Evolutionary conservation across 2,797 vertebrate species (phyloP).

Genomic region (Xiphorhynchus erythropygius): DNA sequence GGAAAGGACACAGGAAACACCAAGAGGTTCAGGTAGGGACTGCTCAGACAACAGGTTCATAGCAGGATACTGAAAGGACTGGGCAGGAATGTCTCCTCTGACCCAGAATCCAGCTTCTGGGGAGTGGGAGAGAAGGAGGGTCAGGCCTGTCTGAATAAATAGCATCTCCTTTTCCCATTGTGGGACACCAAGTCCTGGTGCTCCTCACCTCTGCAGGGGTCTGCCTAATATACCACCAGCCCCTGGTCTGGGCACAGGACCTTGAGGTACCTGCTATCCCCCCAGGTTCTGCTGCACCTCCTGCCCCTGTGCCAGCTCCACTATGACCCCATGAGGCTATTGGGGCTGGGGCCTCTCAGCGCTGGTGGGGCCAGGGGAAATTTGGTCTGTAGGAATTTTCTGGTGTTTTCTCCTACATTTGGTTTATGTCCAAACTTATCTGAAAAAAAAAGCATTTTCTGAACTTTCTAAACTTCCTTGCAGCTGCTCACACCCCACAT

Average conservation of each 20-base stretch:
- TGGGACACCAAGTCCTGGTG: not conserved
- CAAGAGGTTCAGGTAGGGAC: not conserved
- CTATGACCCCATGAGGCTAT: accelerated
- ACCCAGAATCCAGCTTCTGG: not conserved
- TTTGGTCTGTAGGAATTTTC: not conserved
- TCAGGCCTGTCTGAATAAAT: not conserved
- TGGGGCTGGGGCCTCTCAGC: not conserved
- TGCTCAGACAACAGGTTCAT: not conserved
- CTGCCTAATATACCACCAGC: not conserved
- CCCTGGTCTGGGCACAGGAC: not conserved
- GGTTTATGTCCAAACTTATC: not conserved
- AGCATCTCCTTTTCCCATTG: not conserved
- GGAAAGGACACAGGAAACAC: not conserved
- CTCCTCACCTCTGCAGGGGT: not conserved
- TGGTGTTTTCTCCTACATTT: not conserved
- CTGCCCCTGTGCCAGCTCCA: not conserved
- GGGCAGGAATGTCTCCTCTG: not conserved
- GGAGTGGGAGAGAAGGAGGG: not conserved
- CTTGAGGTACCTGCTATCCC: no score
- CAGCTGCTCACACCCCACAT: not conserved
- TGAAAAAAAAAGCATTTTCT: not conserved
- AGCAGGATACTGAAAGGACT: not conserved
- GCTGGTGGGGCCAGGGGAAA: accelerated
- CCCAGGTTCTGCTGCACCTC: not conserved
- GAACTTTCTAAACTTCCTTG: not conserved